Conservation (phyloP, 2,113 vertebrate species). For the Periophthalmodon schlosseri region DNA sequence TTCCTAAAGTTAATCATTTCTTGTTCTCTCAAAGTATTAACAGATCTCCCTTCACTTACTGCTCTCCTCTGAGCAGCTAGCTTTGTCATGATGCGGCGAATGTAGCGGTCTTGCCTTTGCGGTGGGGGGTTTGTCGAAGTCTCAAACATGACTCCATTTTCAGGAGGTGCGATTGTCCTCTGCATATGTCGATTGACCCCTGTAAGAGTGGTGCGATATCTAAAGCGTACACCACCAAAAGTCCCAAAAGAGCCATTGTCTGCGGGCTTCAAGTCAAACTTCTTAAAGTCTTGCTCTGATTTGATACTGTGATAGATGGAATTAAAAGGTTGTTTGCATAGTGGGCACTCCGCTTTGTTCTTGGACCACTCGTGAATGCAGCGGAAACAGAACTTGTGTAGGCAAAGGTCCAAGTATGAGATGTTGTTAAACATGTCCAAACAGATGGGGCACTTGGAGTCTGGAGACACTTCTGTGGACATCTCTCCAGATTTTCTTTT, state of each 20-base stretch:
- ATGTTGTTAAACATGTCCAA: slow-evolving; percentile 93
- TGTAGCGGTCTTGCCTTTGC: slow-evolving; percentile 68
- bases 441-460: slow-evolving; percentile 97
- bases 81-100: slow-evolving; percentile 82
- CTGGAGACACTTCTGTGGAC: slow-evolving; percentile 86
- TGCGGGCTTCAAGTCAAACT: slow-evolving; percentile 82
- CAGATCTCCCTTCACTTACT: slow-evolving; percentile 76
- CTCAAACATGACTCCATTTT: slow-evolving; percentile 87
- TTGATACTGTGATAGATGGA: slow-evolving; percentile 93
- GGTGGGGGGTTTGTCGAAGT: slow-evolving; percentile 56
- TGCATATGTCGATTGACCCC: slow-evolving; percentile 68
- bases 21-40: slow-evolving; percentile 81
- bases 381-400: slow-evolving; percentile 94
- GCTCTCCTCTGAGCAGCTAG: slow-evolving; percentile 81
- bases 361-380: slow-evolving; percentile 98
- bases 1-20: slow-evolving; percentile 91
- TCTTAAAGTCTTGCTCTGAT: slow-evolving; percentile 91
- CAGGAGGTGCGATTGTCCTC: slow-evolving; percentile 79
- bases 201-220: slow-evolving; percentile 89
- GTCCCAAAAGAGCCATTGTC: slow-evolving; percentile 81
- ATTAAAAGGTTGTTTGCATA: slow-evolving; percentile 94
- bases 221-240: slow-evolving; percentile 83
- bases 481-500: slow-evolving; percentile 69
- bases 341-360: slow-evolving; percentile 96
- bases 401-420: slow-evolving; percentile 87